Evolutionary conservation across 2,113 vertebrate genomes (phyloP), one percentile per base, ranked within the genome.

Genomic region (Columba livia): DNA sequence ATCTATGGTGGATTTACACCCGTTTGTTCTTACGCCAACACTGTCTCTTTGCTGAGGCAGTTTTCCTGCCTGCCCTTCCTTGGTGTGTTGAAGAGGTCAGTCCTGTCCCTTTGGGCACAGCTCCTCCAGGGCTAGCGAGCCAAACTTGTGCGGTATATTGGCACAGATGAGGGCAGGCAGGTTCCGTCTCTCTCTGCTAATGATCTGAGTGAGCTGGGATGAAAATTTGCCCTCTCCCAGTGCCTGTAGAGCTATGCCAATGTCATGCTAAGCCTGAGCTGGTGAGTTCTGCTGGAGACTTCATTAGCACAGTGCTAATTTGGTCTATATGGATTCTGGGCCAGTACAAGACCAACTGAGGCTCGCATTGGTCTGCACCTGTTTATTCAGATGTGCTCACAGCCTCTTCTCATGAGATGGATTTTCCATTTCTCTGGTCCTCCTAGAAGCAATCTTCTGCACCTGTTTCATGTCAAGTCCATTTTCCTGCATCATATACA

Each of bases 371-470:
- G 11, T 92, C 57, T 92, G 80, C 91, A 95, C 80, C 94, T 96
- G 89, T 90, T 96, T 81, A 31, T 84, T 92, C 83, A 92, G 86
- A 96, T 92, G 84, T 64, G 67, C 57, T 88, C 73, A 71, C 77
- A 57, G 70, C 65, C 28, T 82, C 8, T 57, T 91, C 84, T 89
- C 44, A 5, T 61, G 81, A 93, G 91, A 85, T 82, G 80, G 81
- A 93, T 95, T 94, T 92, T 85, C 74, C 40, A 42, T 91, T 89
- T 82, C 66, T 89, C 89, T 85, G 70, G 58, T 82, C 31, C 31
- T 93, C 86, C 87, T 89, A 91, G 66, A 94, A 92, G 57, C 61
- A 72, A 47, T 44, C 79, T 85, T 65, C 70, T 91, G 87, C 87
- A 89, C 78, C 80, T 91, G 73, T 88, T 92, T 85, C 61, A 47